Evolutionary conservation across 37 sponge, comb jelly and placozoan species (phyloP).

Genomic region (Eunapius fragilis): DNA sequence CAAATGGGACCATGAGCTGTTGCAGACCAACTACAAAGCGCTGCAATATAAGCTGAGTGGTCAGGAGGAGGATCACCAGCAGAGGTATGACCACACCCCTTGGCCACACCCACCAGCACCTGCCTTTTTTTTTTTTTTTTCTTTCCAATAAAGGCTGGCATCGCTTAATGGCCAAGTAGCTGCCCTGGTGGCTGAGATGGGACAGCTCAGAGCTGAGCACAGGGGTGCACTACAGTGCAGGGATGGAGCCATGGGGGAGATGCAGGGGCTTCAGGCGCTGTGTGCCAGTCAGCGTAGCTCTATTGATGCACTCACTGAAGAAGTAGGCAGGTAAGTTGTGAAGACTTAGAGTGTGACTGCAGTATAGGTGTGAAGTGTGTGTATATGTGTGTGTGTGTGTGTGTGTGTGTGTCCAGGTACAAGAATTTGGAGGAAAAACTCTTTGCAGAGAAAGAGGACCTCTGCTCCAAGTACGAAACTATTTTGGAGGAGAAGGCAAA

Average conservation of each 20-base stretch:
- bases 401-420: constrained; percentile 18
- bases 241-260: constrained; percentile 2
- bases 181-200: constrained; percentile 6
- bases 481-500: constrained; percentile 74
- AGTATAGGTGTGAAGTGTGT: too few species aligned
- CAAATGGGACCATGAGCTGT: constrained; percentile 16
- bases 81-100: background rate
- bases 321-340: constrained; percentile 47
- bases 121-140: too few species aligned
- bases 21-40: constrained; percentile 5
- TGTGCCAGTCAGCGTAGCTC: background rate
- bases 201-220: constrained; percentile 7
- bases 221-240: background rate
- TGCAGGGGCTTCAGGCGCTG: background rate
- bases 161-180: background rate
- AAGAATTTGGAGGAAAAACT: constrained; percentile 52
- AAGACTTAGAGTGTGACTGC: background rate
- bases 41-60: constrained; percentile 42
- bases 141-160: background rate
- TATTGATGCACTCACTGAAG: constrained; percentile 43
- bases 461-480: constrained; percentile 63
- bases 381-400: too few species aligned
- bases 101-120: background rate
- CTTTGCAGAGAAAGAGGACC: constrained; percentile 66
- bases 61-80: constrained; percentile 9